Evolutionary conservation across 2,888 invertebrate species (phyloP), one percentile per base, ranked within the genome.

Genomic region (Pyrgus malvae): DNA sequence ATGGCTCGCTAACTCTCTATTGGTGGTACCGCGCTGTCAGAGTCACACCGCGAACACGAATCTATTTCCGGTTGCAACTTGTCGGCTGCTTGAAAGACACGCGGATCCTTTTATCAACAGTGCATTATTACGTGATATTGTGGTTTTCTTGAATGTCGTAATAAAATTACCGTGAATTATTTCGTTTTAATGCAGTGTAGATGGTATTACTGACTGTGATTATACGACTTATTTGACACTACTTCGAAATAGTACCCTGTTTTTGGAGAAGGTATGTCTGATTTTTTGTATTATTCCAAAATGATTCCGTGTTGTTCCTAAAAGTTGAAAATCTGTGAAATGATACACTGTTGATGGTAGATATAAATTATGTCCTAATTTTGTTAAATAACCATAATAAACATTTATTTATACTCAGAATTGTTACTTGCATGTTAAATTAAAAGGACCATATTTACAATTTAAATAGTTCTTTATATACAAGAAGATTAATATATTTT

Each of bases 361-460:
- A 40, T 40, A 40, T 40, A 40, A 40, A 40, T 21, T 40, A 4
- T 21, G 40, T 40, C 40, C 40, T 40, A 40, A 40, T 40, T 40
- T 16, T 40, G 21, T 40, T 40, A 4, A 40, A 40, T 16, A 40
- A 16, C n/a, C 19, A 7, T 40, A 40, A 16, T 40, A 40, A 16
- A 16, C n/a, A 40, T 21, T 40, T 40, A n/a, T 16, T 40, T 40
- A 21, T 40, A 21, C 16, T 40, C 16, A 40, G 21, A 40, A 40
- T 21, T 40, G 11, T 40, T 40, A 40, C 40, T 21, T 40, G 21
- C 16, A 8, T 40, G 14, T 16, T 40, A 40, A 40, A 40, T 40
- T 40, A 40, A 40, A 40, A 40, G 14, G 8, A 40, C 9, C 16
- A 16, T 40, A 21, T 40, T 40, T 40, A 4, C 14, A 40, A 40